A percentile compares a stretch with the other conserved stretches of the same genome.
These are phyloP conservation scores for Papilio polytes DNA, from an alignment of 1,140 invertebrate species.

Conservation along the genomic window DNA sequence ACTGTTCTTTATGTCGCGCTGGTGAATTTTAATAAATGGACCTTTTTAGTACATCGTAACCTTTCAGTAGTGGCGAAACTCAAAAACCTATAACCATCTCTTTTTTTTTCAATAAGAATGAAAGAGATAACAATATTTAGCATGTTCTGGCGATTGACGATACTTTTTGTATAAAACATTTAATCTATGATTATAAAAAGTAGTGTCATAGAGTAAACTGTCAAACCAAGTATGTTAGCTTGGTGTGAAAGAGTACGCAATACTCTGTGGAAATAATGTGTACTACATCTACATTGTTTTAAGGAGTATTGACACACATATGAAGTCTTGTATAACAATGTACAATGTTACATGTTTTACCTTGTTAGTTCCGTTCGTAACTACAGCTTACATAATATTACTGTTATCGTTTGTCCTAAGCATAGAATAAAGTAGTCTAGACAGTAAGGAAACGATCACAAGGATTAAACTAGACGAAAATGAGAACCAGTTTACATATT, in stretches of 20 bases:
- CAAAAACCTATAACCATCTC: background rate
- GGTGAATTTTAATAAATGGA: background rate
- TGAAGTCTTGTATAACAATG: background rate
- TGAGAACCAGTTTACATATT: too few relatives aligned
- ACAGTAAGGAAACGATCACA: background rate
- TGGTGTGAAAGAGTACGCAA: background rate
- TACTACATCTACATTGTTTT: background rate
- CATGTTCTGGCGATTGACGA: too few relatives aligned
- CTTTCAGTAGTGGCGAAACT: background rate
- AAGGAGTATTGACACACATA: background rate
- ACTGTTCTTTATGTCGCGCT: background rate
- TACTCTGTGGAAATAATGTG: background rate
- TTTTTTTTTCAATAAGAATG: too few relatives aligned
- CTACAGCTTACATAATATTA: background rate
- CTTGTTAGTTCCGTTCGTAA: background rate
- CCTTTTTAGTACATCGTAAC: background rate
- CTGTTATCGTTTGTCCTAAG: constrained; percentile 5
- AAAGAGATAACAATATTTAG: too few relatives aligned
- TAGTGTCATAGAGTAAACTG: too few relatives aligned
- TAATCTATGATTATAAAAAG: too few relatives aligned
- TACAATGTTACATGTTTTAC: background rate
- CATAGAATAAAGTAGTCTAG: background rate
- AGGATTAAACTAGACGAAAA: background rate
- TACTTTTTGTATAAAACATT: too few relatives aligned
- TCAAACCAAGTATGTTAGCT: too few relatives aligned